Conservation (phyloP, 1,140 invertebrate genomes). For the Latrodectus geometricus region DNA sequence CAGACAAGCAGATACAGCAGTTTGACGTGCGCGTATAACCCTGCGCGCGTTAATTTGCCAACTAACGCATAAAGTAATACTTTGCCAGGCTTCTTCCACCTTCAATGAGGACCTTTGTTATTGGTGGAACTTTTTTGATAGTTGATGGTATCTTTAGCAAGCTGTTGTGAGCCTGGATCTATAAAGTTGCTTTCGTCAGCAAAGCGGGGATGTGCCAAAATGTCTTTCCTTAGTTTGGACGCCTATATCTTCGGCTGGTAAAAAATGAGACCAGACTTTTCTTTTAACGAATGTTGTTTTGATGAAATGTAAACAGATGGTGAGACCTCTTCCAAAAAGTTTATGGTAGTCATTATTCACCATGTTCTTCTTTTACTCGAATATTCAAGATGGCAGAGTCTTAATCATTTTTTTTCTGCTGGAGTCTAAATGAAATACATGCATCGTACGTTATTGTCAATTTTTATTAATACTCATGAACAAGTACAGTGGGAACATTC, state of each 20-base stretch:
- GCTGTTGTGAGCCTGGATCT: constrained; percentile 10
- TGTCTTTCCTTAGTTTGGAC: neutral
- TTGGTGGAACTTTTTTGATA: neutral
- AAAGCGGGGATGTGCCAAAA: constrained; percentile 31
- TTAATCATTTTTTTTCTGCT: no score
- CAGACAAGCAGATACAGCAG: constrained; percentile 7
- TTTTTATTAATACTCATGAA: no score
- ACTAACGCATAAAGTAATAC: neutral
- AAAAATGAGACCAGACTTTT: neutral
- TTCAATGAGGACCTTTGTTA: neutral
- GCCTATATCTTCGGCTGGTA: neutral
- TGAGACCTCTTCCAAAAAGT: neutral
- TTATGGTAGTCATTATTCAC: neutral
- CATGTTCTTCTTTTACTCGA: neutral
- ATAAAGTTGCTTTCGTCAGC: constrained; percentile 28
- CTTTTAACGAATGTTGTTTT: constrained; percentile 22
- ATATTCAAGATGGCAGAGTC: no score
- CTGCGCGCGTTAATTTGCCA: constrained; percentile 43
- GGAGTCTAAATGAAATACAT: no score
- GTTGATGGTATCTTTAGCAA: constrained; percentile 5
- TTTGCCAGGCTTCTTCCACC: no score
- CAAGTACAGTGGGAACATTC: neutral
- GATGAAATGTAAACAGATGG: constrained; percentile 45
- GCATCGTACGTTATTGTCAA: no score
- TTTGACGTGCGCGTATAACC: neutral